These are phyloP conservation scores for Willowsia nigromaculata DNA, from an alignment of 2,888 invertebrate genomes.

Conservation along the genomic window DNA sequence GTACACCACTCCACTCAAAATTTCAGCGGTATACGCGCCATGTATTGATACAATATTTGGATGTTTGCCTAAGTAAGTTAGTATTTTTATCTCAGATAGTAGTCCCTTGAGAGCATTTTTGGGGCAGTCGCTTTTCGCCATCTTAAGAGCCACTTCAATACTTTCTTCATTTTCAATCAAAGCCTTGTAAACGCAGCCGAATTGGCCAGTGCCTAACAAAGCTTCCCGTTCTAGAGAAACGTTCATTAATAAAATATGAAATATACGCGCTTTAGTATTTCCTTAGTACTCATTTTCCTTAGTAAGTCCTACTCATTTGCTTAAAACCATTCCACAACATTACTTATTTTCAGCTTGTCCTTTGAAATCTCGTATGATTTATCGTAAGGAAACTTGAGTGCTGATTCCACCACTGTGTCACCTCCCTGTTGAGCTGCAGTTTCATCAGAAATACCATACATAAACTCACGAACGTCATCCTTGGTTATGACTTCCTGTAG, in stretches of 20 bases:
- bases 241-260: neutral
- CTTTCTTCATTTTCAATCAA: slow-evolving; percentile 21
- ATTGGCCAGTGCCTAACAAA: slow-evolving; percentile 51
- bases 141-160: slow-evolving; percentile 59
- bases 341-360: slow-evolving; percentile 61
- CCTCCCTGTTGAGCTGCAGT: neutral
- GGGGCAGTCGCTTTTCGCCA: slow-evolving; percentile 47
- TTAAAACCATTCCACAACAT: no score
- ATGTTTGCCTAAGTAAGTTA: slow-evolving; percentile 66
- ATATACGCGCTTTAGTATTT: neutral
- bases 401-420: neutral
- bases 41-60: slow-evolving; percentile 46
- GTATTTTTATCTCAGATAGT: slow-evolving; percentile 65
- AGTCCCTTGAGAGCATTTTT: slow-evolving; percentile 51
- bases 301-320: no score
- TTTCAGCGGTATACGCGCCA: slow-evolving; percentile 63
- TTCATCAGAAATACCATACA: slow-evolving; percentile 45
- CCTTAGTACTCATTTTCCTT: neutral
- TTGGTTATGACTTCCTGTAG: slow-evolving; percentile 36
- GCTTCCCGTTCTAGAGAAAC: neutral
- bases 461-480: slow-evolving; percentile 52
- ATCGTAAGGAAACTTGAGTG: slow-evolving; percentile 65
- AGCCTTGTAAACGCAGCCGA: slow-evolving; percentile 59
- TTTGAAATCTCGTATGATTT: slow-evolving; percentile 64
- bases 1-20: slow-evolving; percentile 45